These are phyloP conservation scores for Tenodera sinensis DNA, from an alignment of 2,888 invertebrate species.

Conservation along the genomic window DNA sequence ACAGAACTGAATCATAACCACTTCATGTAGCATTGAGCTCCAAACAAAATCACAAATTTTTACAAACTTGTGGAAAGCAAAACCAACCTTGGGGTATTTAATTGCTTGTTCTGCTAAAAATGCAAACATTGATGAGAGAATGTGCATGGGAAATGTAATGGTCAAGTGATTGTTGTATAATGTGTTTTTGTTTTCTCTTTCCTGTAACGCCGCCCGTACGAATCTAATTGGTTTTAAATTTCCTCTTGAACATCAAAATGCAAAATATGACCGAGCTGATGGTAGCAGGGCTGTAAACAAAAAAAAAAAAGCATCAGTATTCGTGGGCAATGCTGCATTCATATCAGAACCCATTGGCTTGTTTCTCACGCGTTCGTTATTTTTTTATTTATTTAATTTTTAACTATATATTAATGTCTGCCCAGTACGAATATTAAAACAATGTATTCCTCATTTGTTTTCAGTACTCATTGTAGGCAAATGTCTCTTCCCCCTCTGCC, in stretches of 20 bases:
- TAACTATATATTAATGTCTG: constrained; percentile 18
- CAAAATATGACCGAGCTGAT: constrained; percentile 13
- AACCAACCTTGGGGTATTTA: neutral
- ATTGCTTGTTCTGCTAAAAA: constrained; percentile 14
- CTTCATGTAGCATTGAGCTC: too few relatives aligned
- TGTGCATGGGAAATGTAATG: constrained; percentile 12
- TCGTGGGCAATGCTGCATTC: neutral
- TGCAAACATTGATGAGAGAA: constrained; percentile 5
- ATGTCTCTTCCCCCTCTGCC: neutral
- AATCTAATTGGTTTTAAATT: constrained; percentile 19
- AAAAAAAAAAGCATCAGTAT: neutral
- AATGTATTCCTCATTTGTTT: constrained; percentile 14
- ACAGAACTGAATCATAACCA: too few relatives aligned
- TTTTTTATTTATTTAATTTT: constrained; percentile 17
- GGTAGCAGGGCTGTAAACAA: constrained; percentile 2
- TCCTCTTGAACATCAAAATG: constrained; percentile 16
- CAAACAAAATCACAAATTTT: neutral
- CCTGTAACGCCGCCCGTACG: neutral
- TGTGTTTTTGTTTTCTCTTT: constrained; percentile 7
- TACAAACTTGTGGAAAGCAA: neutral
- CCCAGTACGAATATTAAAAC: constrained; percentile 12
- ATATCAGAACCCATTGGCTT: constrained; percentile 16
- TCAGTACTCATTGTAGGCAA: constrained; percentile 13
- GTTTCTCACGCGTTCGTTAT: constrained; percentile 14
- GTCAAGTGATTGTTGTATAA: constrained; percentile 19